Evolutionary conservation across 2,888 invertebrate genomes (phyloP), one percentile per base, ranked within the genome.

Genomic region (Drosophila stalkeri): DNA sequence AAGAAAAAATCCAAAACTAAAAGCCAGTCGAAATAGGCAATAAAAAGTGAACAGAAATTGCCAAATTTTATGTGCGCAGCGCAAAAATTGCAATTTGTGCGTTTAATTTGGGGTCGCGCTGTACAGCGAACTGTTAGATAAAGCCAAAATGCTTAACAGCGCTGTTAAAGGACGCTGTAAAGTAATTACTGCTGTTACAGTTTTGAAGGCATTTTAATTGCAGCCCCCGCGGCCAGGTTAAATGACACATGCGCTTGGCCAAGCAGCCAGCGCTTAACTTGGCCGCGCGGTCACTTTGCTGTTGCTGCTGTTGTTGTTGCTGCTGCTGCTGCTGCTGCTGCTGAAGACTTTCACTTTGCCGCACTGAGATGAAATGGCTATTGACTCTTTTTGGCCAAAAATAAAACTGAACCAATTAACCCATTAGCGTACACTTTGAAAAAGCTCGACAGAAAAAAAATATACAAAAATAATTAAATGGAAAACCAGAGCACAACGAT

Each of bases 151-250:
- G 63, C 39, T 3, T 27, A 44, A 51, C 49, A 43, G 61, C 54
- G 55, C 70, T 72, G 68, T 72, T 73, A 57, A 63, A 71, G 59
- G 61, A 68, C 57, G 61, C 49, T 64, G 52, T 52, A 44, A 57
- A 65, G 44, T 49, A 68, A 68, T 72, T 64, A 61, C 44, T 37
- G 55, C 51, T 52, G 77, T 79, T 79, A 75, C 80, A 87, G 82
- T 82, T 85, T 84, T 86, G 57, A 75, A 79, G 89, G 79, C 75
- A 83, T 88, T 81, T 85, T 85, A 85, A 85, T 88, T 82, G 79
- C 86, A 77, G 72, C 86, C 68, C 83, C 88, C 71, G 82, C 82
- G 84, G 73, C 77, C 55, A 88, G 64, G 62, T 64, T 79, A 86
- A 88, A 88, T 88, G 88, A 85, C 84, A 85, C 86, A 86, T 85